Base-by-base conservation (phyloP, 2,888 invertebrate species). In the Ischnura elegans region DNA sequence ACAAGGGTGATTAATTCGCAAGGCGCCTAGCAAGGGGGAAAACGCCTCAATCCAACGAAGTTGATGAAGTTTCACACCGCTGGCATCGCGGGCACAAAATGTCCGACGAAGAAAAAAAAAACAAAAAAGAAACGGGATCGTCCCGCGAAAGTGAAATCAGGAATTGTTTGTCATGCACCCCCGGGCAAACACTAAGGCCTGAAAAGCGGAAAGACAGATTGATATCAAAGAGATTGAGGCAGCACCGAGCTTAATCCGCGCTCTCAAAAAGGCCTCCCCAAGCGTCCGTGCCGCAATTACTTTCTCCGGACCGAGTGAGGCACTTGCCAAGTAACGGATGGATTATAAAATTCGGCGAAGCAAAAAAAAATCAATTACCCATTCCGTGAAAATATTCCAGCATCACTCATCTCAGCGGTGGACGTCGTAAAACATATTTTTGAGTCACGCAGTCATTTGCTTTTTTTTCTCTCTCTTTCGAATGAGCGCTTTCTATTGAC, bases 401-500 rank as follows among this genome's bases (percentile, higher is more conserved):
- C 76, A 76, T 76, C 76, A 36, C 36, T 76, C 36, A 76, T 36
- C 25, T 25, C 61, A 5, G 6, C 1, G 66, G 76, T 13, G 4
- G 76, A 36, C 36, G 76, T 36, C 36, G 76, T 76, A 36, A 76
- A 36, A 76, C 76, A 76, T 36, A 76, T 76, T 25, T 29, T 16
- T 2, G 76, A 29, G 36, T 76, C 76, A 61, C 8, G 76, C 76
- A 76, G 25, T 13, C 29, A 16, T 13, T 29, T 76, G 76, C 16
- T n/a, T 6, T 76, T 36, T 76, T 76, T 76, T 76, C 36, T n/a
- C n/a, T n/a, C n/a, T n/a, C n/a, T n/a, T n/a, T n/a, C n/a, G 16
- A 47, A 61, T 21, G 76, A 76, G 76, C 29, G 76, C 76, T 76
- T 76, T 76, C 76, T 76, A 76, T 76, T 76, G 76, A 76, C 76